These are phyloP conservation scores for Drosophila paranaensis DNA, from an alignment of 2,888 invertebrate genomes.

Conservation along the genomic window DNA sequence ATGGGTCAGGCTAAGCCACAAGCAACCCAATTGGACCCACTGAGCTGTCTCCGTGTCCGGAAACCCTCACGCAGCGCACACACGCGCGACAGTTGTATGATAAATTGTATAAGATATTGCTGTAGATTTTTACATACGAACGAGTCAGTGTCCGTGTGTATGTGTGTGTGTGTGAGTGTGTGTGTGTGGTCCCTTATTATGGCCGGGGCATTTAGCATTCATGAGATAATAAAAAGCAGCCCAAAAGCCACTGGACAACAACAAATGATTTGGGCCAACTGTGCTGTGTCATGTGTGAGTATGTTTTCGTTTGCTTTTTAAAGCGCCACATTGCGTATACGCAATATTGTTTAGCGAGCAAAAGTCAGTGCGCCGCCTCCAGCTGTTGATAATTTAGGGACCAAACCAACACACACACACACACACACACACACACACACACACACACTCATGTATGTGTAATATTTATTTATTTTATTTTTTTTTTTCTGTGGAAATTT, in stretches of 20 bases:
- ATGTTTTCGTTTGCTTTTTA: slow-evolving; percentile 20
- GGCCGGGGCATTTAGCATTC: slow-evolving; percentile 75
- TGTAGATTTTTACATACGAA: slow-evolving; percentile 66
- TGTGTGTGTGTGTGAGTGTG: background rate
- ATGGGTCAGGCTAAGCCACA: slow-evolving; percentile 79
- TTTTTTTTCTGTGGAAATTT: slow-evolving; percentile 52
- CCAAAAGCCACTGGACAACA: slow-evolving; percentile 72
- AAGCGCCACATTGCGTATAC: slow-evolving; percentile 72
- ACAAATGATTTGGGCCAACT: slow-evolving; percentile 70
- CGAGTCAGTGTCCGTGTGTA: background rate
- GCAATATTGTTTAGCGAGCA: slow-evolving; percentile 67
- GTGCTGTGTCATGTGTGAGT: slow-evolving; percentile 26
- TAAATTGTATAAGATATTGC: slow-evolving; percentile 75
- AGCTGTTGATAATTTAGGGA: slow-evolving; percentile 75
- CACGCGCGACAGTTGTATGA: slow-evolving; percentile 68
- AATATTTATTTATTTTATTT: slow-evolving; percentile 23
- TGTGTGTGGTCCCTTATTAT: slow-evolving; percentile 49
- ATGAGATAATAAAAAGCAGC: slow-evolving; percentile 76
- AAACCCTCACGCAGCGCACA: slow-evolving; percentile 59
- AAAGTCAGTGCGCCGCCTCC: slow-evolving; percentile 64
- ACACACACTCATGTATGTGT: slow-evolving; percentile 26
- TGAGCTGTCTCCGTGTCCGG: slow-evolving; percentile 49
- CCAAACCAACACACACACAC: slow-evolving; percentile 30
- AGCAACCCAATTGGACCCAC: slow-evolving; percentile 64
- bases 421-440: slow-evolving; percentile 24